Base-by-base conservation (phyloP, 92 coral and sea anemone genomes). In the Porites lobata region DNA sequence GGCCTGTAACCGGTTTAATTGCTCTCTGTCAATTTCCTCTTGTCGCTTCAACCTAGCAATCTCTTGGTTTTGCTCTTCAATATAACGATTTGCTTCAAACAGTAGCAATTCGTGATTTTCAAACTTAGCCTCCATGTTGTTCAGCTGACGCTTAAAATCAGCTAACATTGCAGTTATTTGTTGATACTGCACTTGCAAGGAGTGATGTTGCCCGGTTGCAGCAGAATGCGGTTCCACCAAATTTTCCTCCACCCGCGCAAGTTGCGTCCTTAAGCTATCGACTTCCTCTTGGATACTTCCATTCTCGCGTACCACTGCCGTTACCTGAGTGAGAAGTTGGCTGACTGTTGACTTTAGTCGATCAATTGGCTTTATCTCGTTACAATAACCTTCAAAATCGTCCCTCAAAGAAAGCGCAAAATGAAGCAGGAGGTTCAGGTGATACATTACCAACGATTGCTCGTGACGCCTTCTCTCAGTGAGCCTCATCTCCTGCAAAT, bases 81-180 rank as follows among this genome's bases (percentile, higher is more conserved):
- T 92, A n/a, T 90, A 59, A 6, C 79, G 76, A 57, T 89, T 94
- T 71, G 95, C 92, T 84, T 94, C 98, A n/a, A 47, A 83, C 4
- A 94, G 74, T 1, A 90, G 87, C 20, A 92, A 50, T 19, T 92
- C 95, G 50, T 89, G 88, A 77, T 90, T 85, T 53, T 87, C 93
- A 50, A 58, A 79, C 53, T 92, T 90, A 2, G 92, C 92, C 66
- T 94, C 94, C 70, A 77, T 21, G 32, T 92, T 61, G 51, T 52
- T 77, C 9, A 92, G 38, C 24, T 87, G 86, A 24, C 94, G 91
- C 47, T 15, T 21, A 9, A 90, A 59, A 9, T 90, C 95, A 43
- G 51, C 65, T 14, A 81, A 19, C 70, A 61, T 58, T 5, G 62
- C 70, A 12, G 14, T 38, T 52, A 85, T 29, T 38, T 68, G 77